Base-by-base conservation (phyloP, 2,888 invertebrate species). In the Drosophila borborema region DNA sequence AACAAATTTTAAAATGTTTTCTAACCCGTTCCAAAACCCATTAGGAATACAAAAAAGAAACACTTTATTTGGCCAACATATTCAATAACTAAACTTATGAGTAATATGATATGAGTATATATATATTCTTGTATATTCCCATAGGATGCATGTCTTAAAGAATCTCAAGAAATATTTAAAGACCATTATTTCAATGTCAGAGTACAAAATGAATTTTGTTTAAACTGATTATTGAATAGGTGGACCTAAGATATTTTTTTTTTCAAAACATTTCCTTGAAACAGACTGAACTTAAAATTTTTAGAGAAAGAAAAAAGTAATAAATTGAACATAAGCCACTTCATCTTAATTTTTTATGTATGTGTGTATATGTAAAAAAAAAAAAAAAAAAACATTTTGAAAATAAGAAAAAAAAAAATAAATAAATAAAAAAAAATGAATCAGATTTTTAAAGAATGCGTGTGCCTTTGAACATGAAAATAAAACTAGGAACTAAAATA, bases 91-190 rank as follows among this genome's bases (percentile, higher is more conserved):
- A 72, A 83, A 72, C 69, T 64, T 66, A 73, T 49, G 62, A 64
- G 53, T 73, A 62, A 69, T 60, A 18, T 51, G 49, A 74, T 66
- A 74, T 1, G 28, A 28, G 28, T 53, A 64, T 38, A 64, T 58
- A 69, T 72, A 71, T 79, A 68, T 71, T 76, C 64, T 77, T 77
- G 74, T 48, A 72, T 77, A 67, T 68, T 82, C 45, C 61, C 67
- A 79, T 64, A 65, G 62, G 67, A 77, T 86, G 83, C 84, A 90
- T 86, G 86, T 91, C 83, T 83, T 84, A 82, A 90, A 83, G 92
- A 92, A 92, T 92, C 92, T 92, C 92, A 92, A 87, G 40, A 55
- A 81, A 72, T 58, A 63, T 74, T 70, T 31, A 78, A 53, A 16
- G 41, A 54, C 65, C 62, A 51, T 14, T 58, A 41, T 71, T 54